Evolutionary conservation across 2,888 invertebrate genomes (phyloP).

Genomic region (Hemaris fuciformis): DNA sequence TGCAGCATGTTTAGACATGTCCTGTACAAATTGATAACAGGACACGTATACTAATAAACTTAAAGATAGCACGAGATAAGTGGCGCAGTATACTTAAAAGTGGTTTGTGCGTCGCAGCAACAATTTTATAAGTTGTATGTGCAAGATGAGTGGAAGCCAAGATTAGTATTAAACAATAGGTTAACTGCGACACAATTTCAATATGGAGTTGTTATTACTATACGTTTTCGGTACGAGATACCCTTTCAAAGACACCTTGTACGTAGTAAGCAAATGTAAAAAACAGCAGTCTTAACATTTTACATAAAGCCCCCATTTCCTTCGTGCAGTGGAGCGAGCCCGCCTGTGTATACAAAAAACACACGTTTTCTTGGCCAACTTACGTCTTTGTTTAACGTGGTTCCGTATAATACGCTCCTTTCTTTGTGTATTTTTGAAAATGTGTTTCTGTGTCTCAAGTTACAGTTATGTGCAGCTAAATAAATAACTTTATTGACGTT

Average conservation of each 20-base stretch:
- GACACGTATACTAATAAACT: too few relatives aligned
- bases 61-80: too few relatives aligned
- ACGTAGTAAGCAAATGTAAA: conserved; percentile 15
- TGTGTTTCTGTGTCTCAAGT: neutral
- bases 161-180: too few relatives aligned
- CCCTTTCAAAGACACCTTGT: neutral
- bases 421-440: neutral
- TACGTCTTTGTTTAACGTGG: neutral
- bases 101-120: neutral
- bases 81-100: too few relatives aligned
- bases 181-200: too few relatives aligned
- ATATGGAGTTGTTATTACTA: too few relatives aligned
- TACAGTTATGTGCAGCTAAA: neutral
- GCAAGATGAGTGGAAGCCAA: too few relatives aligned
- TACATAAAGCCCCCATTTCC: conserved; percentile 67
- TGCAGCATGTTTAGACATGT: neutral
- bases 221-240: neutral
- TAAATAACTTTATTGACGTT: neutral
- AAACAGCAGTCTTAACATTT: conserved; percentile 49
- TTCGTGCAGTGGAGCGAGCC: conserved; percentile 56
- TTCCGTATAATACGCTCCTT: neutral
- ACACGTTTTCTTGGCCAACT: neutral
- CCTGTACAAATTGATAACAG: too few relatives aligned
- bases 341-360: conserved; percentile 46
- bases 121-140: neutral